Evolutionary conservation across 2,797 vertebrate genomes (phyloP), one percentile per base, ranked within the genome.

Genomic region (Notolabrus celidotus): DNA sequence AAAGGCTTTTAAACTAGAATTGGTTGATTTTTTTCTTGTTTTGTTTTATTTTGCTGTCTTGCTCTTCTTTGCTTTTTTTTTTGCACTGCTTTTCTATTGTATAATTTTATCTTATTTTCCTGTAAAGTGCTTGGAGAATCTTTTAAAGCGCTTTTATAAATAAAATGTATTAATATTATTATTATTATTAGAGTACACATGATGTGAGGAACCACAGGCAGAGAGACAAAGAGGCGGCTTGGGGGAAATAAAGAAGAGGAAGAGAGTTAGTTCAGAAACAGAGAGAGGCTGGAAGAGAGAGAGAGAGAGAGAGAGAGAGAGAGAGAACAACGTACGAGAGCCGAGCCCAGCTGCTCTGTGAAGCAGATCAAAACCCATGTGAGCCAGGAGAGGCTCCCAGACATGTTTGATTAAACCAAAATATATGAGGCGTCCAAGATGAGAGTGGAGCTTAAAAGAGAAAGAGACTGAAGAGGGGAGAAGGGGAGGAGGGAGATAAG

Each of bases 321-420:
- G 46, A 71, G 34, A 83, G 66, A 82, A 80, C 70, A 67, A 67
- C 74, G 80, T 20, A 55, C 19, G 34, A 64, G 63, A 82, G 80
- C 55, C 43, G 46, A 74, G 76, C 73, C 65, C 61, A 61, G 80
- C 79, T 86, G 85, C 77, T 87, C 80, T 64, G 62, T 90, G 74
- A 78, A 85, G 85, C 84, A 86, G 70, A 92, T 91, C 88, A 86
- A 89, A 89, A 74, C 83, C 84, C 73, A 77, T 60, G 74, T 73
- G 79, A 79, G 63, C 64, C 58, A 74, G 67, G 55, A 85, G 78
- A 88, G 67, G 68, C 85, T 82, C 61, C 82, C 72, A 80, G 87
- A 88, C 79, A 84, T 79, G 88, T 90, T 83, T 90, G 88, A 90
- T 90, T 90, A 88, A 88, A 89, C 78, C 77, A 49, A 77, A 86